Percentiles rank a stretch among this genome's conserved stretches.
These are phyloP conservation scores for Sinopyrophorus schimmeli DNA, from an alignment of 2,888 invertebrate genomes.

Conservation along the genomic window DNA sequence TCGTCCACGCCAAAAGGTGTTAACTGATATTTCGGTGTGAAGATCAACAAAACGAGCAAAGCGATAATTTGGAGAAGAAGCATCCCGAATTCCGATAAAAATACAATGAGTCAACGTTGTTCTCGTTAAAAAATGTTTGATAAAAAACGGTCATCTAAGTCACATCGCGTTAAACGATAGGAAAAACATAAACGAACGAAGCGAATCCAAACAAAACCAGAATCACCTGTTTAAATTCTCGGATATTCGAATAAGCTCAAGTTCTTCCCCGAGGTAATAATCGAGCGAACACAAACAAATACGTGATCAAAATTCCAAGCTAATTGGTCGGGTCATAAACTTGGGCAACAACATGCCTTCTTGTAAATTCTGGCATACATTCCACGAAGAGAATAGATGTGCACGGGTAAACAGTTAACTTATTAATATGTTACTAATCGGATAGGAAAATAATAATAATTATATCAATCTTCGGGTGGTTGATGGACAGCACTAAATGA, in stretches of 20 bases:
- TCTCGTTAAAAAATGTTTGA: too few species aligned
- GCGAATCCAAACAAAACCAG: conserved; percentile 1
- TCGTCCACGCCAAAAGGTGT: too few species aligned
- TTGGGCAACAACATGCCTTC: conserved; percentile 15
- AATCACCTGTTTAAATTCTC: conserved; percentile 1
- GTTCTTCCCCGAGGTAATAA: too few species aligned
- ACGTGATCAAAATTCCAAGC: conserved; percentile 22
- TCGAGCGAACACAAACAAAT: conserved; percentile 19
- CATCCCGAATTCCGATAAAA: too few species aligned
- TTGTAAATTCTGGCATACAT: conserved; percentile 16
- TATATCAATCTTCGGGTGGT: conserved; percentile 11
- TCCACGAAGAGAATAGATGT: conserved; percentile 9
- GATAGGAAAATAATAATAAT: conserved; percentile 18
- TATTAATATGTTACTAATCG: conserved; percentile 17
- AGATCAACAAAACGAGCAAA: too few species aligned
- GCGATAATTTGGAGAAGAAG: too few species aligned
- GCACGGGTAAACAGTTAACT: conserved; percentile 4
- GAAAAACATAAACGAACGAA: background rate
- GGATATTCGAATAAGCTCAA: background rate
- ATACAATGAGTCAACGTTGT: too few species aligned
- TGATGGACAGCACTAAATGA: conserved; percentile 15
- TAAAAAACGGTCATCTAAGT: too few species aligned
- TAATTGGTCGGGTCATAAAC: conserved; percentile 21
- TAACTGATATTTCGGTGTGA: too few species aligned
- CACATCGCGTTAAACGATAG: too few species aligned